Evolutionary conservation across 2,888 invertebrate genomes (phyloP).

Genomic region (Orthosia gothica): DNA sequence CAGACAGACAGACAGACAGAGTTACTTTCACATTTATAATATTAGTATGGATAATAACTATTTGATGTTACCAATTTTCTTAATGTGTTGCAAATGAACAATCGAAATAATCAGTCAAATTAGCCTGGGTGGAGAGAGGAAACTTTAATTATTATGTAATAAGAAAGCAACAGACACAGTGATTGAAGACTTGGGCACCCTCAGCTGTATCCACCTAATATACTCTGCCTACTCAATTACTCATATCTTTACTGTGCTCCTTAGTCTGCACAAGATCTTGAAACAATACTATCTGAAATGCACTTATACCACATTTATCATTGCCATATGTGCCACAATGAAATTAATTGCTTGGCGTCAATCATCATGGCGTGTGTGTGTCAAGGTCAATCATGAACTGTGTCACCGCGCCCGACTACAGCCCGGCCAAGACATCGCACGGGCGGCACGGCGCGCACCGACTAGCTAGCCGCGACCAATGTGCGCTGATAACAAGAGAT

Average conservation of each 20-base stretch:
- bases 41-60: too few relatives aligned
- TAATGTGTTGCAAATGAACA: constrained; percentile 3
- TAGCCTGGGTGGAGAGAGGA: background rate
- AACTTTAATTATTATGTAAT: too few relatives aligned
- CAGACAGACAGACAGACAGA: too few relatives aligned
- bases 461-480: background rate
- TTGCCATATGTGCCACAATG: background rate
- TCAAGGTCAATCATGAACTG: background rate
- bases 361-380: background rate
- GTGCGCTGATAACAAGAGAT: constrained; percentile 30
- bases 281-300: background rate
- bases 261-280: background rate
- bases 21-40: too few relatives aligned
- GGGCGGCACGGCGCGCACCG: background rate
- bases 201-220: background rate
- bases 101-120: background rate
- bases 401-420: background rate
- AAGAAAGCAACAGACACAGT: background rate
- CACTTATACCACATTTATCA: background rate
- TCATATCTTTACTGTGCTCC: background rate
- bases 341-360: background rate
- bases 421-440: background rate
- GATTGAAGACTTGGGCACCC: background rate
- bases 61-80: too few relatives aligned
- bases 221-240: background rate